A percentile compares a stretch with the other conserved stretches of the same genome.
These are phyloP conservation scores for Sciaenops ocellatus DNA, from an alignment of 2,797 vertebrate species.

Conservation along the genomic window DNA sequence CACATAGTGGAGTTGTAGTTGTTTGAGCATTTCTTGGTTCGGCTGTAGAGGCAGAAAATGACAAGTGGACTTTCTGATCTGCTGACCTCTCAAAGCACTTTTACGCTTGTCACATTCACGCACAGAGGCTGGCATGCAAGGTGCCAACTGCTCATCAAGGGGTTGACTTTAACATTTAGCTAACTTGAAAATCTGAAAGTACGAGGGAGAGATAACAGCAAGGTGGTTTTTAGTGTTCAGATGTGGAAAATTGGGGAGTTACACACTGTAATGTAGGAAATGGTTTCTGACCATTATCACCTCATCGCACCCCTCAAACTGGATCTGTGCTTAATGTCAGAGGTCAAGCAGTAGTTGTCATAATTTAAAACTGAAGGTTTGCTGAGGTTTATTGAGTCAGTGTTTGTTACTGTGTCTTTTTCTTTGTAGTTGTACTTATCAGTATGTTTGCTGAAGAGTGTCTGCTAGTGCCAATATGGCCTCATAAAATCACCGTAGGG, in stretches of 20 bases:
- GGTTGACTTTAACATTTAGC: neutral
- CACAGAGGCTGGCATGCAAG: no score
- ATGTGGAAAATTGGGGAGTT: neutral
- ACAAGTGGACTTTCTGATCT: neutral
- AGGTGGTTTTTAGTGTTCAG: neutral
- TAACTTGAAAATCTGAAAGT: neutral
- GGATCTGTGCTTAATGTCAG: no score
- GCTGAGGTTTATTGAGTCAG: neutral
- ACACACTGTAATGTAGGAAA: no score
- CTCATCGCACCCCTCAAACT: no score
- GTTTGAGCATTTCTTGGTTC: neutral
- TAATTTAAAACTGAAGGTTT: neutral
- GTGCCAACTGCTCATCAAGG: no score
- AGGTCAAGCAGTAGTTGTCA: no score
- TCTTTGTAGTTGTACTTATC: neutral
- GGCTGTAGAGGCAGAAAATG: neutral
- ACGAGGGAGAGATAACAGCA: neutral
- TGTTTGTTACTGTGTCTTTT: neutral
- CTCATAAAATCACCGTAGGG: slow-evolving; percentile 3
- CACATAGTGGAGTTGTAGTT: neutral
- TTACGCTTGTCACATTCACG: no score
- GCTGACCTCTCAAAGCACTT: no score
- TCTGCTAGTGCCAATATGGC: neutral
- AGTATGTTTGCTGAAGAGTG: neutral
- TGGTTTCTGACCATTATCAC: no score